Percentiles rank a stretch among this genome's conserved stretches.
Conservation (phyloP, 2,113 vertebrate species). For the Notechis scutatus region DNA sequence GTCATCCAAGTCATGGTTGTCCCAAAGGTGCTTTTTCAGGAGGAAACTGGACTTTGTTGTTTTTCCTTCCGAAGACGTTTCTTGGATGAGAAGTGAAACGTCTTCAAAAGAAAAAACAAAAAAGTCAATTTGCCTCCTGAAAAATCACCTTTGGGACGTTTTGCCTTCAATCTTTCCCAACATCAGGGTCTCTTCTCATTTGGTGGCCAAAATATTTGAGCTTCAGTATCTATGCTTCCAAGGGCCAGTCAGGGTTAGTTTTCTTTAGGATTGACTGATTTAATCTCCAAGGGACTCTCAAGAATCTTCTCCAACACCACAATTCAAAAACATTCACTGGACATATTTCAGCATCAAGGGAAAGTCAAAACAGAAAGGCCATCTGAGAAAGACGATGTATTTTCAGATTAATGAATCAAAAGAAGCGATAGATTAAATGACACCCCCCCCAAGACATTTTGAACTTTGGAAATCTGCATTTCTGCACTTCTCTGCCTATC, state of each 20-base stretch:
- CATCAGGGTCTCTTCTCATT: neutral
- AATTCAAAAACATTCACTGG: neutral
- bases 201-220: neutral
- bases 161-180: neutral
- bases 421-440: neutral
- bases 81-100: too few species aligned
- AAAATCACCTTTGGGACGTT: neutral
- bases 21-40: too few species aligned
- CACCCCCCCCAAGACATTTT: neutral
- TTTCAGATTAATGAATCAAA: neutral
- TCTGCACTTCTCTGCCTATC: neutral
- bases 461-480: neutral
- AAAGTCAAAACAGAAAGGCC: neutral
- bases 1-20: too few species aligned
- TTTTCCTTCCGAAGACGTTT: too few species aligned
- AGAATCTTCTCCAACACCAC: neutral
- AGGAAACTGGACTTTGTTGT: too few species aligned
- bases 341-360: neutral
- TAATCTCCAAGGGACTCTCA: neutral
- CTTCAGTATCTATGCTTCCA: neutral
- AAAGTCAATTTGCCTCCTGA: too few species aligned
- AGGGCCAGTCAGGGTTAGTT: neutral
- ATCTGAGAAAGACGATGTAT: neutral
- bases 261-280: neutral
- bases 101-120: too few species aligned